Base-by-base conservation (phyloP, 2,888 invertebrate genomes). In the Cryptocheilus praepositus region DNA sequence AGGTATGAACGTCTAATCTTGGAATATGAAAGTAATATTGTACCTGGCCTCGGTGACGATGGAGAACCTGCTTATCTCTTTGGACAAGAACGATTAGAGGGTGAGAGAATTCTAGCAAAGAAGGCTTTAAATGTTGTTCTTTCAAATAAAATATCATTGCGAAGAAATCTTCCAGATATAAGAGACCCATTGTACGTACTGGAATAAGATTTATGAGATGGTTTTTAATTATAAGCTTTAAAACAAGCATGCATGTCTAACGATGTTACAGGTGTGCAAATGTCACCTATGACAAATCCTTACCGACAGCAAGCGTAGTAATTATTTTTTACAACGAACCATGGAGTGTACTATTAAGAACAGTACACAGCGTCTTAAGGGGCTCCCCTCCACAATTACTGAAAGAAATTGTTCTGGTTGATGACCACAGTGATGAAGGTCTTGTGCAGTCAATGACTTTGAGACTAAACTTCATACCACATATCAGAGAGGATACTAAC, bases 321-420 rank as follows among this genome's bases (percentile, higher is more conserved):
- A 91, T 96, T 46, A 95, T 97, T 73, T 98, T 96, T 90, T 95
- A 94, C 87, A 96, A 98, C 87, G 97, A 98, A 89, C 95, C 96
- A 0, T 96, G 95, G 90, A 95, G 96, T 55, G 93, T 96, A 46
- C 90, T 97, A 51, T 84, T 96, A 46, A 89, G 97, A 67, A 97
- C 97, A 0, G 92, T 96, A n/a, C 95, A 96, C 92, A 96, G 95
- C 85, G 96, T 97, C n/a, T 90, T 97, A 60, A 94, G 95, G 85
- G 90, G 93, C 89, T 93, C 93, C 81, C 95, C 92, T 44, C 91
- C 89, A 75, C 90, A 89, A 71, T 91, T 95, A 82, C 90, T 99
- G 15, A 94, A 96, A 86, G 98, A 99, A 90, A 95, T 99, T 66
- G 95, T 99, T 83, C 90, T 99, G 11, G 94, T 98, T n/a, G 98